Evolutionary conservation across 2,797 vertebrate species (phyloP).

Genomic region (Botia almorhae): DNA sequence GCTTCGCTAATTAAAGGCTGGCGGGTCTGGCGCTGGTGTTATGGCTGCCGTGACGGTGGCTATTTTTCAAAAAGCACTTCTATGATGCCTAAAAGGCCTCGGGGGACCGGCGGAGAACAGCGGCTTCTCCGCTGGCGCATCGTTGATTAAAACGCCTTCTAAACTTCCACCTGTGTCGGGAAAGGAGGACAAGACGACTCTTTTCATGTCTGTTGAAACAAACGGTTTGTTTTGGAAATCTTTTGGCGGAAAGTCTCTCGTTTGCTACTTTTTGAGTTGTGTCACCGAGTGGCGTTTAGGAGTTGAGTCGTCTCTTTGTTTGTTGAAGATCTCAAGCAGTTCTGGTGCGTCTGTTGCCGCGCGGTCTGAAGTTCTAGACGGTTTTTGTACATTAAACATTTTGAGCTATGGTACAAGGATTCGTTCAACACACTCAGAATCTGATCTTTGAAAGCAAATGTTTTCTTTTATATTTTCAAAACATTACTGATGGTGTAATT

Average conservation of each 20-base stretch:
- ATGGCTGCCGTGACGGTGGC: conserved; percentile 51
- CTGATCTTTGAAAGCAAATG: not conserved
- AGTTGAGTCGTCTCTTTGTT: not conserved
- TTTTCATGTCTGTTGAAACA: conserved; percentile 21
- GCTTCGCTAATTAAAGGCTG: conserved; percentile 64
- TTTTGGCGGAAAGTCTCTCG: conserved; percentile 21
- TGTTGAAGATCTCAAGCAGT: conserved; percentile 5
- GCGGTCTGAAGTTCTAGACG: not conserved
- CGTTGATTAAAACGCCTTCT: conserved; percentile 77
- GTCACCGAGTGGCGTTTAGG: not conserved
- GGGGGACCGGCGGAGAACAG: conserved; percentile 56
- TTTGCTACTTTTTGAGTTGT: conserved; percentile 21
- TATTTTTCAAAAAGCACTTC: conserved; percentile 58
- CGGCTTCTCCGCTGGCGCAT: conserved; percentile 66
- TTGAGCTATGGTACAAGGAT: not conserved
- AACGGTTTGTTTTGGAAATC: conserved; percentile 24
- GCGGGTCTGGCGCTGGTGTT: conserved; percentile 53
- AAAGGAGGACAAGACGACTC: conserved; percentile 61
- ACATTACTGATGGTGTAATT: no score
- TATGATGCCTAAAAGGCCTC: conserved; percentile 60
- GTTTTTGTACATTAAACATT: not conserved
- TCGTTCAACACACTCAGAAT: conserved; percentile 1
- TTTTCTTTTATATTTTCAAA: not conserved
- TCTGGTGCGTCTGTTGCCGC: conserved; percentile 6
- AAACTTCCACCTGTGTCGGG: conserved; percentile 67